Base-by-base conservation (phyloP, 2,113 vertebrate genomes). In the Phalacrocorax carbo region DNA sequence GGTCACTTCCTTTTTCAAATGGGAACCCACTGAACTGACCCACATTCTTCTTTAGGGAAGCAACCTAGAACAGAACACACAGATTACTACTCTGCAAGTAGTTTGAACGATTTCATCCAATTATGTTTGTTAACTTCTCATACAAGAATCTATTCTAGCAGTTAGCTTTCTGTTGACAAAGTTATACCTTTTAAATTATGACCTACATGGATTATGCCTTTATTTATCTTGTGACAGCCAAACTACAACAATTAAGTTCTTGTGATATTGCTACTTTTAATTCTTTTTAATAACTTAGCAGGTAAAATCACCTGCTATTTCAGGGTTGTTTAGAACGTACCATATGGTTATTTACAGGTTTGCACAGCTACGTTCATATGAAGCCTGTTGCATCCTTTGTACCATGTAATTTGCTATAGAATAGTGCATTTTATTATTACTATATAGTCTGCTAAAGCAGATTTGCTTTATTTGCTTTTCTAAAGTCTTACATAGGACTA, bases 11-110 rank as follows among this genome's bases (percentile, higher is more conserved):
- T 34, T 98, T 98, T 82, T 99, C 98, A 92, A 99, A 99, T 3
- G 98, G 96, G 83, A 99, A 99, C 13, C 99, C 99, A 57, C 99
- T 99, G 70, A 99, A 99, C 60, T 99, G 98, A 55, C 99, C 98
- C 93, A 99, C 97, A 94, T 99, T 99, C 98, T 99, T 99, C 98
- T 99, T 99, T 49, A 99, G 94, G 7, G 98, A 98, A 40, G 98
- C 97, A 76, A 98, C 98, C 99, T 99, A 97, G 77, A 97, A 97
- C 29, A 89, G 72, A 93, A 85, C 49, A 91, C 17, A 88, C 5
- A 46, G n/a, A 92, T 90, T 70, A 93, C 11, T 68, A 44, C 42
- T 44, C 6, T 81, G 48, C 49, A 83, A 75, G 29, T 9, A 70
- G 13, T 46, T 64, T 34, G 40, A 62, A 81, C 87, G 5, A 86